These are phyloP conservation scores for Zele albiditarsus DNA, from an alignment of 2,888 invertebrate species.

Conservation along the genomic window DNA sequence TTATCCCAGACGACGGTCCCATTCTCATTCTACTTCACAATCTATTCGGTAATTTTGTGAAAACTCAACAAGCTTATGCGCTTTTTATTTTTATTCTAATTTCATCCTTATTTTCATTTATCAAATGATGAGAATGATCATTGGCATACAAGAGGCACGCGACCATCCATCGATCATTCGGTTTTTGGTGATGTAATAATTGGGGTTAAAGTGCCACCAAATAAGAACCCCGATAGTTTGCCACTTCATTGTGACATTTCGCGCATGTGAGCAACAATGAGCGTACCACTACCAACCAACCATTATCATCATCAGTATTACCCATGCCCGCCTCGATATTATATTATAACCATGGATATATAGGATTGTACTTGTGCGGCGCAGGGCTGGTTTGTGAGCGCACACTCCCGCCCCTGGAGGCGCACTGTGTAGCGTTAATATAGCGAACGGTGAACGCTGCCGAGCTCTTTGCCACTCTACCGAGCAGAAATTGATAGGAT, in stretches of 20 bases:
- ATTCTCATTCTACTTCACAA: too few species aligned
- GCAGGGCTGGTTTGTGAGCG: constrained; percentile 50
- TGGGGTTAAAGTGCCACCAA: constrained; percentile 61
- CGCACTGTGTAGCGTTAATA: constrained; percentile 70
- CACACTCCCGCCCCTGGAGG: constrained; percentile 59
- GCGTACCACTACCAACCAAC: constrained; percentile 37
- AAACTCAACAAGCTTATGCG: too few species aligned
- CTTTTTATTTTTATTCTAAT: too few species aligned
- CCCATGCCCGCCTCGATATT: constrained; percentile 54
- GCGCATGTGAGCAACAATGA: constrained; percentile 60
- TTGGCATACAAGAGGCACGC: constrained; percentile 34
- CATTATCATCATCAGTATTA: constrained; percentile 38
- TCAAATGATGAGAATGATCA: background rate
- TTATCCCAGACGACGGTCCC: too few species aligned
- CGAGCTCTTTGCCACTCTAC: constrained; percentile 77
- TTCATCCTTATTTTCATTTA: too few species aligned
- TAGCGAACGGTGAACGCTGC: constrained; percentile 73
- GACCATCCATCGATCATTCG: constrained; percentile 19
- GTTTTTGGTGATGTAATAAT: constrained; percentile 24
- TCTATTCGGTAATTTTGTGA: too few species aligned
- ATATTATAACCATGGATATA: constrained; percentile 58
- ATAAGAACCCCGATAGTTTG: constrained; percentile 56
- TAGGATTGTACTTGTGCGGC: constrained; percentile 58
- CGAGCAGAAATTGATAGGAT: constrained; percentile 80
- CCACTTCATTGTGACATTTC: constrained; percentile 57